phyloP scores from a whole-genome alignment of 2,888 invertebrate species.

The Oscheius sp. region DNA sequence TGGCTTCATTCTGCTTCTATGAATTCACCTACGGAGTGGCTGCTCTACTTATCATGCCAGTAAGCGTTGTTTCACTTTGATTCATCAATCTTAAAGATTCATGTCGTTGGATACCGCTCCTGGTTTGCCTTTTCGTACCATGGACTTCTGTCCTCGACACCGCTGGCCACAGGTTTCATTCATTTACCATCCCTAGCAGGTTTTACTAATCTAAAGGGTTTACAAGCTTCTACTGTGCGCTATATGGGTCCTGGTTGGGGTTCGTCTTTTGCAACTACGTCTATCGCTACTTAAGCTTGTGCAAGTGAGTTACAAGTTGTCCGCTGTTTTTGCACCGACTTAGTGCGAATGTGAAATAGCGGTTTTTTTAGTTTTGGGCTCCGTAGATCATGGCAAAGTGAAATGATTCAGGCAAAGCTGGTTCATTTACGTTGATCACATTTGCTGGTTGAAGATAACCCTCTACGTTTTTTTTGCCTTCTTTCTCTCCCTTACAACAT shows the following conservation, averaged over 20 bases:
- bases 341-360: no score
- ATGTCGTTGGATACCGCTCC: slow-evolving; percentile 5
- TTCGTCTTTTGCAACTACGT: slow-evolving; percentile 3
- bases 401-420: not conserved
- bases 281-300: slow-evolving; percentile 12
- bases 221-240: slow-evolving; percentile 12
- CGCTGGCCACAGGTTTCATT: not conserved
- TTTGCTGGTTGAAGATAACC: not conserved
- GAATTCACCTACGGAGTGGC: slow-evolving; percentile 9
- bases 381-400: not conserved
- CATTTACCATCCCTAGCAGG: no score
- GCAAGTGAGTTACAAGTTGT: not conserved
- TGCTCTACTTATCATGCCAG: slow-evolving; percentile 21
- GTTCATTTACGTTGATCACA: not conserved
- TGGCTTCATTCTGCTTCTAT: slow-evolving; percentile 18
- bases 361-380: not conserved
- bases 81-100: not conserved
- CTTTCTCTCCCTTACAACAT: slow-evolving; percentile 5
- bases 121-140: slow-evolving; percentile 25
- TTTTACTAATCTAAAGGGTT: no score
- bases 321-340: no score
- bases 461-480: not conserved
- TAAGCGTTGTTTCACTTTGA: not conserved
- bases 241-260: slow-evolving; percentile 12
- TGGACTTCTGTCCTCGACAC: not conserved